Evolutionary conservation across 2,113 vertebrate genomes (phyloP).

Genomic region (Vulpes vulpes): DNA sequence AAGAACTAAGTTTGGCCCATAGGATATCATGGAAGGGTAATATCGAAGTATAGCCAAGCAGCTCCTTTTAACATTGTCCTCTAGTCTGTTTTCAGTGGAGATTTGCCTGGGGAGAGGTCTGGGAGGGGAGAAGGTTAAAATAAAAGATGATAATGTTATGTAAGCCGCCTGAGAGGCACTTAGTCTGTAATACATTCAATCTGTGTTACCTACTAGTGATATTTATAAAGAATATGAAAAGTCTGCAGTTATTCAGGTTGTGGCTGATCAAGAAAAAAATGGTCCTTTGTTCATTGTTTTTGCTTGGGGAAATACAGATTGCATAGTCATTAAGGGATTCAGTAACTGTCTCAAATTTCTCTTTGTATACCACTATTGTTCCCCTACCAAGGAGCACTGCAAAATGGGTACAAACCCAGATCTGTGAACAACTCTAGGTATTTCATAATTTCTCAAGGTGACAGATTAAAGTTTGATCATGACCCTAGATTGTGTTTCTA

Average conservation of each 20-base stretch:
- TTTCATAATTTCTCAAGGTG: conserved; percentile 15
- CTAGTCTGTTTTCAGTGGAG: not conserved
- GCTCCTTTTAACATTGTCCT: not conserved
- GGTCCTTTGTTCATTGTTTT: not conserved
- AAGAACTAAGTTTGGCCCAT: not conserved
- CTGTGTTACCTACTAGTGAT: not conserved
- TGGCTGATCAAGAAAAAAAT: not conserved
- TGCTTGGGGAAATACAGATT: not conserved
- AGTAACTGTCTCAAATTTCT: not conserved
- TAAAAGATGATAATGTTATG: not conserved
- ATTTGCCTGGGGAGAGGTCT: not conserved
- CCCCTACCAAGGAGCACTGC: no score
- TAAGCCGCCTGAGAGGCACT: not conserved
- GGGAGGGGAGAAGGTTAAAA: not conserved
- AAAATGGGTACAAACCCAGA: conserved; percentile 6
- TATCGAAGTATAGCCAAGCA: not conserved
- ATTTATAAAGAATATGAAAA: not conserved
- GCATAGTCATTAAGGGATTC: not conserved
- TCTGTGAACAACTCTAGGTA: not conserved
- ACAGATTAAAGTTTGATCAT: conserved; percentile 51
- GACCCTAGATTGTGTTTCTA: not conserved
- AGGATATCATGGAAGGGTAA: not conserved
- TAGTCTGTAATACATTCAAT: not conserved
- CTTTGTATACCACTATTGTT: not conserved
- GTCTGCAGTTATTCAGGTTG: not conserved